Conservation (phyloP, 2,888 invertebrate species). For the Thymelicus lineola region DNA sequence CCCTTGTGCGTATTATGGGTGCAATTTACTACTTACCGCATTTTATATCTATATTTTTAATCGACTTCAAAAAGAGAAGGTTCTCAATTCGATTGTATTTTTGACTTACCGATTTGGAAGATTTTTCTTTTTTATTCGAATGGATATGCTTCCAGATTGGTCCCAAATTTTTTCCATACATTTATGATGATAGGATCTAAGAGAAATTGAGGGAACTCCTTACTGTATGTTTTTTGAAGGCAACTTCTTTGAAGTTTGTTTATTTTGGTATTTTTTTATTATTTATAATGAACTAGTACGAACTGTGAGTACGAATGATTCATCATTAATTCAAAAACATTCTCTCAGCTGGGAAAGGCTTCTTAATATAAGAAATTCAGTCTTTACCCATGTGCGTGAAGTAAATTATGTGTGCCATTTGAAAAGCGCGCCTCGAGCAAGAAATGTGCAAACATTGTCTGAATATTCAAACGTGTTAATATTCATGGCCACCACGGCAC, state of each 20-base stretch:
- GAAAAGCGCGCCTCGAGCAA: constrained; percentile 57
- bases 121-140: no score
- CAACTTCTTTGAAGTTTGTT: no score
- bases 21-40: constrained; percentile 19
- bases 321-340: not conserved
- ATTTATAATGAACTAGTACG: no score
- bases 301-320: no score
- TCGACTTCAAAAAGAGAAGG: not conserved
- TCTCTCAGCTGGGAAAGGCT: not conserved
- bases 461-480: constrained; percentile 81
- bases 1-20: constrained; percentile 63
- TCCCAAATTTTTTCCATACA: no score
- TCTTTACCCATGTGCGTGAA: constrained; percentile 16
- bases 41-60: constrained; percentile 4
- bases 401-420: constrained; percentile 36
- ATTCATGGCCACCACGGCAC: constrained; percentile 70
- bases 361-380: constrained; percentile 7
- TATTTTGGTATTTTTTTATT: no score
- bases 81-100: no score
- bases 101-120: no score
- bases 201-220: no score
- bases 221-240: no score
- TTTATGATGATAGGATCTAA: no score
- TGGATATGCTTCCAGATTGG: no score
- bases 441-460: constrained; percentile 74